Evolutionary conservation across 2,888 invertebrate genomes (phyloP).

Genomic region (Trisateles emortualis): DNA sequence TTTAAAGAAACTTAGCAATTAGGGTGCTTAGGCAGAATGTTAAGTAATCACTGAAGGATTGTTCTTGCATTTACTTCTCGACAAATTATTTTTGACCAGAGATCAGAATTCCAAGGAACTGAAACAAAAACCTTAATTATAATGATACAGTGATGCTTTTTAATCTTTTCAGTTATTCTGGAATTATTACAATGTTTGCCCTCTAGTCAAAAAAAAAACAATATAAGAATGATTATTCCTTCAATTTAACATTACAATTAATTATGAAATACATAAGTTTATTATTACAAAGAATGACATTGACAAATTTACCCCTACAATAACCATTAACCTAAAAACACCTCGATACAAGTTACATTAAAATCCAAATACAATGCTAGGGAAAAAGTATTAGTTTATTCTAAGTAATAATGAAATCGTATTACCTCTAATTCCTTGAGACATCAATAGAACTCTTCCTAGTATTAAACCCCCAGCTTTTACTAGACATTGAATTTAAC

Average conservation of each 20-base stretch:
- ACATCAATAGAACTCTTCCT: conserved; percentile 76
- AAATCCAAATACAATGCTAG: conserved; percentile 33
- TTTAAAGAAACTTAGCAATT: conserved; percentile 79
- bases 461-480: conserved; percentile 83
- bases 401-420: conserved; percentile 44
- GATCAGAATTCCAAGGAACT: conserved; percentile 75
- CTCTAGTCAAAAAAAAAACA: neutral
- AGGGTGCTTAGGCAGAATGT: conserved; percentile 84
- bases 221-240: neutral
- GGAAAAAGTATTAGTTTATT: conserved; percentile 24
- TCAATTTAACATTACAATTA: conserved; percentile 2
- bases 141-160: conserved; percentile 6
- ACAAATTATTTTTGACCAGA: conserved; percentile 65
- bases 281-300: conserved; percentile 1
- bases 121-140: conserved; percentile 60
- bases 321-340: conserved; percentile 3
- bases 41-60: conserved; percentile 85
- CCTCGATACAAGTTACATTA: conserved; percentile 37
- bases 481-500: conserved; percentile 80
- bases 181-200: conserved; percentile 5
- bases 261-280: conserved; percentile 3
- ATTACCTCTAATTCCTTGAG: conserved; percentile 79
- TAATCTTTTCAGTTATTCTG: neutral
- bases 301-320: conserved; percentile 7
- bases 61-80: conserved; percentile 77